A percentile compares a stretch with the other conserved stretches of the same genome.
Evolutionary conservation across 2,113 vertebrate genomes (phyloP).

Genomic region (Chroicocephalus ridibundus): DNA sequence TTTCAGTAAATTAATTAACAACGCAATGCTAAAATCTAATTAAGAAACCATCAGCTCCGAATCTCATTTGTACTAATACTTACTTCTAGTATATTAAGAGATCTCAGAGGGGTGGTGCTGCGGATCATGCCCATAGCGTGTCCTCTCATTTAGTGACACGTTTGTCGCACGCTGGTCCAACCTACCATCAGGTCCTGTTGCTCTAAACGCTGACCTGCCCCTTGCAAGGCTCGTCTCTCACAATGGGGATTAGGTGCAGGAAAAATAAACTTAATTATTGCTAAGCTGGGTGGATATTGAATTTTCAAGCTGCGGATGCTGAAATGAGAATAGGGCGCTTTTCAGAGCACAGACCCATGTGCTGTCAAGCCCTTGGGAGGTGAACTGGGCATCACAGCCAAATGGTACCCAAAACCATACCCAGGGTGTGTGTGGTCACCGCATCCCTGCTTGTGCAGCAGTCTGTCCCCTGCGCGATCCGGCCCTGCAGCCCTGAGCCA

Average conservation of each 20-base stretch:
- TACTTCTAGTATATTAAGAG: fast-evolving
- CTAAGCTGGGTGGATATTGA: not conserved
- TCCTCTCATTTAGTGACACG: fast-evolving
- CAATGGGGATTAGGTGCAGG: not conserved
- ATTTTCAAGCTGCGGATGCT: not conserved
- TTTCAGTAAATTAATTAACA: slow-evolving; percentile 21
- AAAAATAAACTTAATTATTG: not conserved
- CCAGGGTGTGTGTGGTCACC: fast-evolving
- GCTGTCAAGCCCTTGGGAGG: not conserved
- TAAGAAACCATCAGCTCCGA: not conserved
- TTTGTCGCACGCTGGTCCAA: not conserved
- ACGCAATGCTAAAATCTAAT: not conserved
- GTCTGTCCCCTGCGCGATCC: fast-evolving
- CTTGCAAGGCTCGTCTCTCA: not conserved
- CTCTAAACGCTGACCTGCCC: not conserved
- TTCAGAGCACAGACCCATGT: not conserved
- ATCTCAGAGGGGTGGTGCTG: not conserved
- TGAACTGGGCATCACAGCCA: not conserved
- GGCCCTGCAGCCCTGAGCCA: not conserved
- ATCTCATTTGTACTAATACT: not conserved
- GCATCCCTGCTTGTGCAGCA: not conserved
- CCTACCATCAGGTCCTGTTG: not conserved
- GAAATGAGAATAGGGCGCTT: fast-evolving
- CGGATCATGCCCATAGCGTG: fast-evolving
- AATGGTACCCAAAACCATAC: not conserved